A percentile compares a stretch with the other conserved stretches of the same genome.
These are phyloP conservation scores for Crepidodera aurea DNA, from an alignment of 2,888 invertebrate genomes.

Conservation along the genomic window DNA sequence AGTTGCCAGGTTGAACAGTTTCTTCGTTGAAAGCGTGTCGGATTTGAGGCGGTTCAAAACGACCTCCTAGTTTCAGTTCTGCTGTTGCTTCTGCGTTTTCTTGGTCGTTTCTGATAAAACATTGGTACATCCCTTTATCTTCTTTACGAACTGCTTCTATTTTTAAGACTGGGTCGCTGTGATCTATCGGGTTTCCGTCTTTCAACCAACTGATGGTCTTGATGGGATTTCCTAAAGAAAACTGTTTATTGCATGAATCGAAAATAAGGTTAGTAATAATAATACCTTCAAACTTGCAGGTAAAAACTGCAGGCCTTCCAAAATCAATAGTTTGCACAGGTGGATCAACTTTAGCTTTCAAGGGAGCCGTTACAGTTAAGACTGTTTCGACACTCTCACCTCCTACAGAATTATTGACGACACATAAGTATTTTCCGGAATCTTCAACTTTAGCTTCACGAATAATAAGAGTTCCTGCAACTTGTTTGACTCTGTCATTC, in stretches of 20 bases:
- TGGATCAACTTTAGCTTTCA: slow-evolving; percentile 89
- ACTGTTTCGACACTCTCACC: slow-evolving; percentile 93
- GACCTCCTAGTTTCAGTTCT: slow-evolving; percentile 90
- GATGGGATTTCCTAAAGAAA: slow-evolving; percentile 74
- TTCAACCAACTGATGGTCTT: slow-evolving; percentile 92
- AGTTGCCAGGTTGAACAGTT: slow-evolving; percentile 83
- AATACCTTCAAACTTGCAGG: slow-evolving; percentile 83
- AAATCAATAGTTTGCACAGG: slow-evolving; percentile 90
- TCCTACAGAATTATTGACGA: slow-evolving; percentile 94
- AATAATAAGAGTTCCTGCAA: slow-evolving; percentile 92
- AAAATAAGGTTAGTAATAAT: not conserved
- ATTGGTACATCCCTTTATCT: slow-evolving; percentile 97
- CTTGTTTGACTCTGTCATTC: slow-evolving; percentile 89
- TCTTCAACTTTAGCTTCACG: slow-evolving; percentile 90
- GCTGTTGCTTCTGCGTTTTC: slow-evolving; percentile 93
- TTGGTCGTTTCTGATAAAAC: slow-evolving; percentile 91
- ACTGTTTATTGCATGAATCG: not conserved
- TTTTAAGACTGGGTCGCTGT: slow-evolving; percentile 81
- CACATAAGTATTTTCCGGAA: slow-evolving; percentile 93
- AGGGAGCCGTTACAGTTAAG: slow-evolving; percentile 89
- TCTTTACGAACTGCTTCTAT: slow-evolving; percentile 92
- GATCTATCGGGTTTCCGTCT: slow-evolving; percentile 86
- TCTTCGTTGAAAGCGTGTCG: slow-evolving; percentile 88
- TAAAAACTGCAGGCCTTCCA: slow-evolving; percentile 90
- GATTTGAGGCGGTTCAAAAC: slow-evolving; percentile 91